A percentile compares a stretch with the other conserved stretches of the same genome.
Conservation (phyloP, 2,797 vertebrate genomes). For the Pseudochirops cupreus region DNA sequence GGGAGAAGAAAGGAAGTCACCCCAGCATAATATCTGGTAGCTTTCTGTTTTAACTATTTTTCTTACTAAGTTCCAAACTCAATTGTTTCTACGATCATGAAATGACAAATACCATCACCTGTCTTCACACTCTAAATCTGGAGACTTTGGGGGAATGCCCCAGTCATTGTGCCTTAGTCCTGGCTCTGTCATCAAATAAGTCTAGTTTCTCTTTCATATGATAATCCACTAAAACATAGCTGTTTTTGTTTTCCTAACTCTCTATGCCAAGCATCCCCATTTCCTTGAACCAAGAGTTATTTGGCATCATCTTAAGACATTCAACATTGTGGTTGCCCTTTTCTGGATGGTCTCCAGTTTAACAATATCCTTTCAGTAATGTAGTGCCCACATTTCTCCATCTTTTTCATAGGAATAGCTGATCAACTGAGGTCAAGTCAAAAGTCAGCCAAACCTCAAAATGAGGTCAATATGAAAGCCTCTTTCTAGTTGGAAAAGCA, state of each 20-base stretch:
- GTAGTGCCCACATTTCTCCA: neutral
- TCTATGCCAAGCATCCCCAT: neutral
- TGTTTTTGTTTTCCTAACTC: neutral
- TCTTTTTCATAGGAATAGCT: neutral
- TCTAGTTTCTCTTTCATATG: neutral
- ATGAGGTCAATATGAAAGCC: neutral
- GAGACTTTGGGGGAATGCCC: neutral
- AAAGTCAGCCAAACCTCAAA: neutral
- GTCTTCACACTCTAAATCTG: neutral
- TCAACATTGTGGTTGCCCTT: neutral
- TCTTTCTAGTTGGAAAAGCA: neutral
- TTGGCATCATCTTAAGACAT: neutral
- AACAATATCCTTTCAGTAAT: neutral
- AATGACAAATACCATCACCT: neutral
- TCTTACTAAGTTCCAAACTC: neutral
- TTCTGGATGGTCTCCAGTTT: neutral
- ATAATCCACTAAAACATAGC: neutral
- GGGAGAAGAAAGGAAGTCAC: neutral
- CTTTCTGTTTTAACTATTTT: neutral
- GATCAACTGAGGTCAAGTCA: neutral
- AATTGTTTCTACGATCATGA: neutral
- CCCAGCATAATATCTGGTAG: neutral
- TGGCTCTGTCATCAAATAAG: neutral
- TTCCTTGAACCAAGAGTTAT: neutral
- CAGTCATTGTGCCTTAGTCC: neutral